These are phyloP conservation scores for Lycopodina hypogea DNA, from an alignment of 37 sponge, comb jelly and placozoan species.

Conservation along the genomic window DNA sequence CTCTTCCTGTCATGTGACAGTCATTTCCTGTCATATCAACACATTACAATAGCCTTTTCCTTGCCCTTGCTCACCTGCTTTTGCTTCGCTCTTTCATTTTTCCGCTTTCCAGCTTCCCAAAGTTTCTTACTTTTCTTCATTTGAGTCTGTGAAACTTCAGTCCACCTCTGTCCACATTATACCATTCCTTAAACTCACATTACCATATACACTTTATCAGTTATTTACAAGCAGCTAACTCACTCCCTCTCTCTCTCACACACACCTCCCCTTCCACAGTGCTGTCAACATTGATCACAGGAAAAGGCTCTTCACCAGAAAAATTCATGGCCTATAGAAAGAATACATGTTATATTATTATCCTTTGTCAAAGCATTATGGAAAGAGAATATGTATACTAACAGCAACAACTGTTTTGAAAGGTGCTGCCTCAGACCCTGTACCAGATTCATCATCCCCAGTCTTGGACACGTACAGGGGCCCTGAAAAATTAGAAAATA, in stretches of 20 bases:
- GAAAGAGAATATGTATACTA: neutral
- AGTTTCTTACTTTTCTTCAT: constrained; percentile 91
- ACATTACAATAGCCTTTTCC: neutral
- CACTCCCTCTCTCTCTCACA: too few species aligned
- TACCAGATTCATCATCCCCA: constrained; percentile 86
- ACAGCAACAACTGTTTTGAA: constrained; percentile 86
- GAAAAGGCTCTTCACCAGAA: constrained; percentile 73
- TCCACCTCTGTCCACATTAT: constrained; percentile 52
- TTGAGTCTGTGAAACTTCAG: constrained; percentile 77
- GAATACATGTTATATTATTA: neutral
- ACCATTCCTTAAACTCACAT: neutral
- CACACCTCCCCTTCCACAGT: constrained; percentile 75
- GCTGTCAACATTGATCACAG: constrained; percentile 76
- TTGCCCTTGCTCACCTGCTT: constrained; percentile 47
- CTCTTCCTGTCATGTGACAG: constrained; percentile 42
- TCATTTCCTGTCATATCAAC: neutral
- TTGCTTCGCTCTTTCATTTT: constrained; percentile 38
- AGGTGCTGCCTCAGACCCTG: constrained; percentile 76
- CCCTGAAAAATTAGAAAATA: neutral
- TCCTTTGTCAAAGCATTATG: neutral
- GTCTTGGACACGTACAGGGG: constrained; percentile 85
- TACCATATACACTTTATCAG: neutral
- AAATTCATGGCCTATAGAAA: constrained; percentile 57
- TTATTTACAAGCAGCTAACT: too few species aligned
- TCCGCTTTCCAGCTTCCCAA: constrained; percentile 60